phyloP scores from a whole-genome alignment of 1,140 invertebrate species.

The Drosophila nikananu region DNA sequence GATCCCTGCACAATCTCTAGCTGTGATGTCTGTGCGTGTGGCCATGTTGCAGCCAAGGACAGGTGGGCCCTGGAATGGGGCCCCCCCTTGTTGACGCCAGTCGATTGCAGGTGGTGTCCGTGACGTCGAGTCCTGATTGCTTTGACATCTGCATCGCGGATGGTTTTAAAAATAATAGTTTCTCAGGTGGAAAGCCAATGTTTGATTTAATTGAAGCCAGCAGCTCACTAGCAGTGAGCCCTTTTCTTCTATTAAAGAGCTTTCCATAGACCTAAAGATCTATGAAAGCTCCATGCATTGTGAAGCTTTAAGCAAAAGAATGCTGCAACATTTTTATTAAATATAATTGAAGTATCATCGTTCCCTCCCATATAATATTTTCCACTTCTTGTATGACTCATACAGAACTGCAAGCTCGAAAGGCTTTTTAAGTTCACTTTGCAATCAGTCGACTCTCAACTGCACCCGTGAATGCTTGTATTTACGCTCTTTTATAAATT shows the following conservation, averaged over 20 bases:
- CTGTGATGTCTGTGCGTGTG: constrained; percentile 29
- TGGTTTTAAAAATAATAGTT: constrained; percentile 14
- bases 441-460: too few species aligned
- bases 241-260: not conserved
- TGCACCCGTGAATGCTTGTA: too few species aligned
- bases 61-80: constrained; percentile 19
- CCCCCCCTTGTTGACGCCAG: constrained; percentile 53
- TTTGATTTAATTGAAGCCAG: constrained; percentile 24
- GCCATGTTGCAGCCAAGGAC: constrained; percentile 22
- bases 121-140: constrained; percentile 42
- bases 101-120: constrained; percentile 53
- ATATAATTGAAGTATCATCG: too few species aligned
- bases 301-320: too few species aligned
- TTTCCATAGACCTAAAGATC: too few species aligned
- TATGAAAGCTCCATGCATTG: too few species aligned
- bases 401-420: too few species aligned
- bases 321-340: too few species aligned
- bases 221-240: not conserved
- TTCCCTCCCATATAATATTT: too few species aligned
- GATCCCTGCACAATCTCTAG: constrained; percentile 78
- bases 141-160: constrained; percentile 62
- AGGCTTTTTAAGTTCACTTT: too few species aligned
- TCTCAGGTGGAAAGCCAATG: not conserved
- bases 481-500: too few species aligned
- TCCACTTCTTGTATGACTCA: too few species aligned